Percentiles rank a stretch among this genome's conserved stretches.
phyloP scores from a whole-genome alignment of 1,140 invertebrate genomes.

The Rhyzopertha dominica region DNA sequence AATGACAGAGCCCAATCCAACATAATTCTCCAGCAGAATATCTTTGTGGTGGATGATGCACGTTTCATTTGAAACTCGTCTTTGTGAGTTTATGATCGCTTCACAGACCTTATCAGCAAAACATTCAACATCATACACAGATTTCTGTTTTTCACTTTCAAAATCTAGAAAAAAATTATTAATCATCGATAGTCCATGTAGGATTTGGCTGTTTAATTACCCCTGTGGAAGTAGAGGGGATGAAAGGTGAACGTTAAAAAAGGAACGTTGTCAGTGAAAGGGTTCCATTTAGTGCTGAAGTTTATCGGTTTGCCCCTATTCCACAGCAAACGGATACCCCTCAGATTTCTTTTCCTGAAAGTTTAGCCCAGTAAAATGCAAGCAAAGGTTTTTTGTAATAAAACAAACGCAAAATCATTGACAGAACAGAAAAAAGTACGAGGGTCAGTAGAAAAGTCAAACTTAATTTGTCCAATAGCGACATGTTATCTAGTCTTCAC shows the following conservation, averaged over 20 bases:
- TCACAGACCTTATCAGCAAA: slow-evolving; percentile 53
- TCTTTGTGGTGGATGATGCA: slow-evolving; percentile 61
- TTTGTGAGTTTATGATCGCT: slow-evolving; percentile 45
- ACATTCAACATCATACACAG: slow-evolving; percentile 54
- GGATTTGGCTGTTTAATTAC: slow-evolving; percentile 43
- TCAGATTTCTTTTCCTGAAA: slow-evolving; percentile 61
- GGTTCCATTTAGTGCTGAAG: slow-evolving; percentile 77
- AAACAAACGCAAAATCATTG: no score
- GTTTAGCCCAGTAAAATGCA: slow-evolving; percentile 3
- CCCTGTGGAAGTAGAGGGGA: slow-evolving; percentile 74
- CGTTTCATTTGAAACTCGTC: slow-evolving; percentile 32
- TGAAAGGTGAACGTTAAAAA: slow-evolving; percentile 75
- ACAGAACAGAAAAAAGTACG: no score
- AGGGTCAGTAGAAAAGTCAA: no score
- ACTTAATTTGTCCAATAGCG: no score
- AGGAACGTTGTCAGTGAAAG: slow-evolving; percentile 72
- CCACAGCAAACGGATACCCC: slow-evolving; percentile 72
- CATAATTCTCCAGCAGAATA: slow-evolving; percentile 75
- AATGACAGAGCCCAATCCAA: slow-evolving; percentile 70
- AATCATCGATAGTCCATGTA: slow-evolving; percentile 1
- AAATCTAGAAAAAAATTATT: slow-evolving; percentile 34
- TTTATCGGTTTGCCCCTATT: slow-evolving; percentile 62
- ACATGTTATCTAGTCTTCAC: no score
- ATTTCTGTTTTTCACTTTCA: slow-evolving; percentile 42
- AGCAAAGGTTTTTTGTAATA: no score